Percentiles rank a stretch among this genome's conserved stretches.
Conservation (phyloP, 2,888 invertebrate genomes). For the Sicus ferrugineus region DNA sequence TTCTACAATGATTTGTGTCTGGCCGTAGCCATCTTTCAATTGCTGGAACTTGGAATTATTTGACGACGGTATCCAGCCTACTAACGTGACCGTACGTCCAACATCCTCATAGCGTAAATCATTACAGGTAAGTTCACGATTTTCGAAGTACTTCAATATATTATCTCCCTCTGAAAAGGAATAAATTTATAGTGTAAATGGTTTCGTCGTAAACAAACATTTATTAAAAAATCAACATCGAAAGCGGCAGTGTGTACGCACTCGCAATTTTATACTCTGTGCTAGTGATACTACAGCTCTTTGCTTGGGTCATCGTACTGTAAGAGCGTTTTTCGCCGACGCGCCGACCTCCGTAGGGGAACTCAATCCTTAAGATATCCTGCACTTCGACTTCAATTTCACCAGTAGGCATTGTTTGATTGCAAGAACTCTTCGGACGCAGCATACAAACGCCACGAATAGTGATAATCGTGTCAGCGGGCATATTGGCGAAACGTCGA, state of each 20-base stretch:
- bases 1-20: constrained; percentile 64
- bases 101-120: constrained; percentile 60
- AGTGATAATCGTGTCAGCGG: constrained; percentile 61
- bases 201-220: neutral
- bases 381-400: constrained; percentile 64
- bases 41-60: constrained; percentile 63
- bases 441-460: constrained; percentile 61
- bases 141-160: constrained; percentile 63
- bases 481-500: constrained; percentile 63
- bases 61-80: constrained; percentile 63
- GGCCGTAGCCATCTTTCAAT: constrained; percentile 65
- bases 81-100: constrained; percentile 57
- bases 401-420: constrained; percentile 64
- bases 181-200: neutral
- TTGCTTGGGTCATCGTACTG: constrained; percentile 58
- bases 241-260: constrained; percentile 46
- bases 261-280: constrained; percentile 65
- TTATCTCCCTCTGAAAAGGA: constrained; percentile 56
- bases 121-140: constrained; percentile 64
- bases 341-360: constrained; percentile 50
- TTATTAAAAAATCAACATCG: neutral
- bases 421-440: constrained; percentile 60
- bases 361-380: constrained; percentile 58
- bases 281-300: constrained; percentile 60
- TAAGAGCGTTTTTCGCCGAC: constrained; percentile 60